Conservation (phyloP, 2,797 vertebrate species). For the Percopsis omiscomaycus region DNA sequence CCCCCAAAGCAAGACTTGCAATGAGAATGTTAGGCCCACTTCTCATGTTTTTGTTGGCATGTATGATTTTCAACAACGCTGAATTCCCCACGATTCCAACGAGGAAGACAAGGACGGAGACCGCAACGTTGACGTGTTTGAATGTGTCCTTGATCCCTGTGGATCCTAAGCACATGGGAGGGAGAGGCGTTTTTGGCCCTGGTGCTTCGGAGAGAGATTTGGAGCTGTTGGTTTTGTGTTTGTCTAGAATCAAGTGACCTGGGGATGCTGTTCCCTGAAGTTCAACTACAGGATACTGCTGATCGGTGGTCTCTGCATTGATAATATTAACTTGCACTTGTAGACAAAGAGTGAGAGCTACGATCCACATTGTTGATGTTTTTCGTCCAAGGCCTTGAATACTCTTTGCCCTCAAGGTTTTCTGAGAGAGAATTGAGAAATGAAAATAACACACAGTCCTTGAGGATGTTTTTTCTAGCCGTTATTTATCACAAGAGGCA, state of each 20-base stretch:
- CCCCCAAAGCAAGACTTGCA: constrained; percentile 88
- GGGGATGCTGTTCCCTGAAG: constrained; percentile 47
- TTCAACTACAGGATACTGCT: constrained; percentile 39
- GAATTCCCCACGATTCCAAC: constrained; percentile 88
- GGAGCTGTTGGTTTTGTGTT: constrained; percentile 60
- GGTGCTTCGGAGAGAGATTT: constrained; percentile 38
- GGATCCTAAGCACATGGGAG: constrained; percentile 76
- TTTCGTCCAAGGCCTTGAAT: constrained; percentile 45
- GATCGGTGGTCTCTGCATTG: constrained; percentile 42
- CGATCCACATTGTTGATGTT: constrained; percentile 62
- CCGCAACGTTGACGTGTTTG: constrained; percentile 86
- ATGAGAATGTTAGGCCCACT: constrained; percentile 91
- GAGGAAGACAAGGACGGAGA: constrained; percentile 86
- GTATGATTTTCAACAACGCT: constrained; percentile 87
- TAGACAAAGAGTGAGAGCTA: constrained; percentile 61
- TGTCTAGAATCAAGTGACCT: constrained; percentile 41
- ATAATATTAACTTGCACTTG: constrained; percentile 47
- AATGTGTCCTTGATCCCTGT: constrained; percentile 83
- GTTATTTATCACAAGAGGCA: constrained; percentile 44
- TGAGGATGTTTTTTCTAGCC: no score
- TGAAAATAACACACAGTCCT: constrained; percentile 21
- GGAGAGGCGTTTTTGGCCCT: constrained; percentile 49
- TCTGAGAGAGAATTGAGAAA: constrained; percentile 35
- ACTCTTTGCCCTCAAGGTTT: constrained; percentile 23
- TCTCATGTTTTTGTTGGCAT: constrained; percentile 90